Evolutionary conservation across 2,888 invertebrate species (phyloP).

Genomic region (Corythucha ciliata): DNA sequence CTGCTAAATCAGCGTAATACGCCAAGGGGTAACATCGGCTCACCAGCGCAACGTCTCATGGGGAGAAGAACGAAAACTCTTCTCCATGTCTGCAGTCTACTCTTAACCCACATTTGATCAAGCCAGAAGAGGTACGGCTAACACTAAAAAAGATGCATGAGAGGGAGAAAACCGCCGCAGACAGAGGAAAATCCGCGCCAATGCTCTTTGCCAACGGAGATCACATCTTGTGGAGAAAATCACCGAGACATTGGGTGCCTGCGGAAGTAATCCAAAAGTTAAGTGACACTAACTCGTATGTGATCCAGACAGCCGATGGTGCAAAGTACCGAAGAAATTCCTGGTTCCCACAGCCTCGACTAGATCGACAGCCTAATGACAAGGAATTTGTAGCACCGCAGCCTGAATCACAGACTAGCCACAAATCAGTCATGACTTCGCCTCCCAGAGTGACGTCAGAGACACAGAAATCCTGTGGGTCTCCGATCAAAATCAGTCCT

Average conservation of each 20-base stretch:
- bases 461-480: too few species aligned
- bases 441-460: too few species aligned
- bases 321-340: slow-evolving; percentile 9
- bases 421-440: too few species aligned
- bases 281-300: slow-evolving; percentile 1
- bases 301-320: slow-evolving; percentile 13
- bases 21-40: slow-evolving; percentile 10
- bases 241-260: neutral
- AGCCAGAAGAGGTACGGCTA: slow-evolving; percentile 4
- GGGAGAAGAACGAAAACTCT: slow-evolving; percentile 11
- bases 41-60: slow-evolving; percentile 18
- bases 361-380: neutral
- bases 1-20: slow-evolving; percentile 10
- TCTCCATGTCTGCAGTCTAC: neutral
- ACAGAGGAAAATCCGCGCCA: slow-evolving; percentile 10
- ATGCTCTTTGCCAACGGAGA: slow-evolving; percentile 1
- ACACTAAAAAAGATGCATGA: slow-evolving; percentile 1
- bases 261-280: neutral
- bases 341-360: slow-evolving; percentile 1
- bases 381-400: neutral
- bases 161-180: slow-evolving; percentile 7
- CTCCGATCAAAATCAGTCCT: too few species aligned
- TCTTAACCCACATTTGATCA: neutral
- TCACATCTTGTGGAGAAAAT: slow-evolving; percentile 5
- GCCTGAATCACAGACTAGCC: too few species aligned